A percentile compares a stretch with the other conserved stretches of the same genome.
These are phyloP conservation scores for Hesperia comma DNA, from an alignment of 2,888 invertebrate genomes.

Conservation along the genomic window DNA sequence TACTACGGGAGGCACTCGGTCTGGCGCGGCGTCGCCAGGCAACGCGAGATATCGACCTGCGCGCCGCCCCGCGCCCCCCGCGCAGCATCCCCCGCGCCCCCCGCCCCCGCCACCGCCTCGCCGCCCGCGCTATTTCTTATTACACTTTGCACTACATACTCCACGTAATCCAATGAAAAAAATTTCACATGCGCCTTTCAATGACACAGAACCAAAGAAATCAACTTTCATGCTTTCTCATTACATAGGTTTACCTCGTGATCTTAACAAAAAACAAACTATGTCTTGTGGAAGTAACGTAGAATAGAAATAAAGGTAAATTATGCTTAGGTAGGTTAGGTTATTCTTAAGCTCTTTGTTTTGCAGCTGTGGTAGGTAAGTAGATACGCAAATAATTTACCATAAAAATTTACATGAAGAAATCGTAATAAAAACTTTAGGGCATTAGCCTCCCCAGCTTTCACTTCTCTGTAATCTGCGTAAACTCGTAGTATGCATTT, in stretches of 20 bases:
- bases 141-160: constrained; percentile 80
- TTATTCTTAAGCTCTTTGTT: too few relatives aligned
- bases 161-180: constrained; percentile 78
- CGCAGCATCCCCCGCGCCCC: constrained; percentile 67
- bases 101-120: constrained; percentile 51
- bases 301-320: too few relatives aligned
- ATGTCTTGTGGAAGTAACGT: too few relatives aligned
- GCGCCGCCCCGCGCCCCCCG: constrained; percentile 58
- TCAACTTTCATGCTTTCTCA: constrained; percentile 38
- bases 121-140: constrained; percentile 76
- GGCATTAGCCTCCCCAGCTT: too few relatives aligned
- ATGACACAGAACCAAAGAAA: constrained; percentile 42
- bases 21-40: constrained; percentile 86
- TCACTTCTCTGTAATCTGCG: too few relatives aligned
- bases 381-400: too few relatives aligned
- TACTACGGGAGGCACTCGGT: constrained; percentile 84
- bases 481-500: too few relatives aligned
- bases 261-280: too few relatives aligned
- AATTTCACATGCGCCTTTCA: constrained; percentile 69
- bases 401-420: too few relatives aligned
- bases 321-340: too few relatives aligned
- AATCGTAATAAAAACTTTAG: too few relatives aligned
- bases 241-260: constrained; percentile 20
- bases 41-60: constrained; percentile 83
- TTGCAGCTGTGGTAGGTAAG: too few relatives aligned